Evolutionary conservation across 2,888 invertebrate species (phyloP), one percentile per base, ranked within the genome.

Genomic region (Ochropleura plecta): DNA sequence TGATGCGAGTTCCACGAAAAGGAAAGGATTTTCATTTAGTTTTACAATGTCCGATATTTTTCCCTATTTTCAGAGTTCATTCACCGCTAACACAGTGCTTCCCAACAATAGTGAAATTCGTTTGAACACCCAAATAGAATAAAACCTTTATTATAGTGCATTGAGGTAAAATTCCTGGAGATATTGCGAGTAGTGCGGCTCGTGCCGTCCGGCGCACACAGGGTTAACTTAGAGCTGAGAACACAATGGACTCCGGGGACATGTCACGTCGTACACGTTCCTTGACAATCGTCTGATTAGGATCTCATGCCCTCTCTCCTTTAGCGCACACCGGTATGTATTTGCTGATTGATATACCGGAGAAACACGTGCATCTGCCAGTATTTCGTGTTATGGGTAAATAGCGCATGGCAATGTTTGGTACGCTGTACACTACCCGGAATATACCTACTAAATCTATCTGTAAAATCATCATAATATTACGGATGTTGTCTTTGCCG

Each of bases 231-330:
- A 75, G 76, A 81, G 79, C 74, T 75, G 84, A 77, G 79, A 84
- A 70, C 77, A 89, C 88, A 90, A 88, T 87, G 85, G 86, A 77
- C 84, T 83, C 83, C 70, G 67, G 84, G 85, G 88, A 85, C 88
- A 82, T 73, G 88, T 91, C 90, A 89, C 89, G 90, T 87, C 85
- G 79, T 72, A 78, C 87, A 88, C 88, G 90, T 86, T 86, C 82
- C 83, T 88, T 88, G 88, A 88, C 88, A 88, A 88, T 89, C 84
- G 84, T 82, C 90, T 92, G 92, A 92, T 92, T 92, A 90, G 88
- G 90, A 91, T 91, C 90, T 88, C 83, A 87, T 86, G 85, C 84
- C 75, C 83, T 84, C 83, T 84, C 84, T 78, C 79, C 84, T 86
- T 79, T 76, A 87, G 74, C 77, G 69, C 70, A 72, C 70, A 81